Base-by-base conservation (phyloP, 2,888 invertebrate species). In the Campoplex capitator region DNA sequence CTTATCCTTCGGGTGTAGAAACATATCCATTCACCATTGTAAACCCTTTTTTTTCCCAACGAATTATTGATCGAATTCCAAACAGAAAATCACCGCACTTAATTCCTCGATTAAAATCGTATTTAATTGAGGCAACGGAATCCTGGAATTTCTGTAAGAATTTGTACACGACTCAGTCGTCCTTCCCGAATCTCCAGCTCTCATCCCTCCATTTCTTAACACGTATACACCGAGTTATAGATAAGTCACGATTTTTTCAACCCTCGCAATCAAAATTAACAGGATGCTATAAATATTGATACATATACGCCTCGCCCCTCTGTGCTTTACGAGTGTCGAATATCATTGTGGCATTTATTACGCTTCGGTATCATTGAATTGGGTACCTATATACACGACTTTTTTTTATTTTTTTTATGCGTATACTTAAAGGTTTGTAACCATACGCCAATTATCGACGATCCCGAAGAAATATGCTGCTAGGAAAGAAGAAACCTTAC, bases 361-460 rank as follows among this genome's bases (percentile, higher is more conserved):
- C 48, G 75, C 71, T n/a, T 42, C 56, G 32, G 56, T 81, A 87
- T 82, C 78, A 70, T 84, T 77, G 42, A 84, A 76, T 84, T 62
- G 85, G 74, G 75, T 71, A 81, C 51, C 54, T 79, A 77, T 74
- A 68, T 23, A 23, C 23, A 23, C 23, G 23, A 23, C 23, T 23
- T 23, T 23, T 23, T 23, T 23, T 23, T 23, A 23, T 23, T 23
- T 23, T 70, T 77, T 77, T 83, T 88, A 84, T 87, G 77, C 80
- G 23, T 77, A 42, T 67, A 76, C 79, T 75, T 58, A 67, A 74
- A n/a, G 62, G 54, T 68, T 81, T 89, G 94, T 93, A 94, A 94
- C 93, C 91, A 83, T 92, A 94, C 90, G 92, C 94, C 94, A 94
- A 94, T 94, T 94, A 94, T 92, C 92, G 93, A 91, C 84, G 91